Evolutionary conservation across 2,888 invertebrate genomes (phyloP), one percentile per base, ranked within the genome.

Genomic region (Eupithecia vulgata): DNA sequence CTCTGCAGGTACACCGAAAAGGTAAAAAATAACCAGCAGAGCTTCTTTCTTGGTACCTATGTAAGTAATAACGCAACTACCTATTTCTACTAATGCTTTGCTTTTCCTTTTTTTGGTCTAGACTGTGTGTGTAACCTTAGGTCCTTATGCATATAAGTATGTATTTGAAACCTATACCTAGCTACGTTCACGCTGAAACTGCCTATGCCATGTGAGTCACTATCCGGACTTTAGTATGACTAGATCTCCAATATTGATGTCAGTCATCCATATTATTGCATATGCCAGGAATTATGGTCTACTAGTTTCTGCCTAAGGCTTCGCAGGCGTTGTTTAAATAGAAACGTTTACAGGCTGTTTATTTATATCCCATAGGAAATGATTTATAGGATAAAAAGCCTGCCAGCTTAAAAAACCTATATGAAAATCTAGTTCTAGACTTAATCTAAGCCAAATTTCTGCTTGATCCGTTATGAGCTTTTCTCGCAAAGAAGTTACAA

Each of bases 1-100:
- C 88, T 81, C 85, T 89, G 83, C 93, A 92, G 93, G 90, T 92
- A 85, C 86, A 91, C 90, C 79, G 90, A 91, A 88, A 92, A 90
- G 82, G 85, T 92, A 81, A 91, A 91, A 92, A 91, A 85, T 92
- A 92, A 88, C 89, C 87, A 83, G 84, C 85, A 81, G 83, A 83
- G 83, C 87, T 81, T 80, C 87, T 82, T 78, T 61, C 84, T 35
- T 64, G 62, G 7, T 37, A 78, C 81, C 83, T 81, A 86, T 83
- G 89, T 88, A 84, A 90, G 90, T 91, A 90, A 64, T 40, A 85
- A 57, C 30, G 62, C 52, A 62, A 35, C 42, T 25, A 57, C 25
- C 6, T 62, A 17, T 64, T n/a, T 62, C 62, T 17, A n/a, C 5
- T 37, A 35, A 17, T 7, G 25, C 57, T 25, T 57, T 25, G 57